These are phyloP conservation scores for Sebastes fasciatus DNA, from an alignment of 2,113 vertebrate species.

Conservation along the genomic window DNA sequence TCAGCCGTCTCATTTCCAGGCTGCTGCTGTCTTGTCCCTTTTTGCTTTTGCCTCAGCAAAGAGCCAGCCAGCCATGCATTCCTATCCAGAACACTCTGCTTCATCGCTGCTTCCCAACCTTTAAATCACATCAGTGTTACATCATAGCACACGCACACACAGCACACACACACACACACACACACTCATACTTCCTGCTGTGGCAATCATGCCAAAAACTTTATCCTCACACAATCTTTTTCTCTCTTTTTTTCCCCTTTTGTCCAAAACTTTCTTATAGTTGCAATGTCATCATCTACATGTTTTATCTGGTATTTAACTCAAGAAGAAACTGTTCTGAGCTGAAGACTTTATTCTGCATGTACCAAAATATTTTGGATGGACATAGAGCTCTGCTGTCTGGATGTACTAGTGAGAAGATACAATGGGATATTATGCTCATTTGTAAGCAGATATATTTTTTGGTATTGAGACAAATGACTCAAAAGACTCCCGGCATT, in stretches of 20 bases:
- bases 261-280: slow-evolving; percentile 6
- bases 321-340: background rate
- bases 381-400: background rate
- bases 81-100: slow-evolving; percentile 80
- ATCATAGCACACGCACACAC: slow-evolving; percentile 57
- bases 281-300: slow-evolving; percentile 9
- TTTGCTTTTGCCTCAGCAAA: slow-evolving; percentile 42
- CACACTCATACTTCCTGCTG: slow-evolving; percentile 33
- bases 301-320: slow-evolving; percentile 8
- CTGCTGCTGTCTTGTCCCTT: slow-evolving; percentile 47
- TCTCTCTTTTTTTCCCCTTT: background rate
- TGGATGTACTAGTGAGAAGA: background rate
- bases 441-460: background rate
- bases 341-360: background rate
- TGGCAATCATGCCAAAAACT: slow-evolving; percentile 43
- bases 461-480: too few relatives aligned
- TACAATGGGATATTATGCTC: background rate
- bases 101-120: slow-evolving; percentile 76
- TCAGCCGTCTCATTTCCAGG: slow-evolving; percentile 52
- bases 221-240: slow-evolving; percentile 17
- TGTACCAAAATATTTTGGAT: background rate
- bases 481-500: background rate
- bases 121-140: slow-evolving; percentile 80
- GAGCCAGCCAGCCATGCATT: slow-evolving; percentile 76
- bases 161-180: background rate